Evolutionary conservation across 2,888 invertebrate genomes (phyloP), one percentile per base, ranked within the genome.

Genomic region (Parelbella ahira): DNA sequence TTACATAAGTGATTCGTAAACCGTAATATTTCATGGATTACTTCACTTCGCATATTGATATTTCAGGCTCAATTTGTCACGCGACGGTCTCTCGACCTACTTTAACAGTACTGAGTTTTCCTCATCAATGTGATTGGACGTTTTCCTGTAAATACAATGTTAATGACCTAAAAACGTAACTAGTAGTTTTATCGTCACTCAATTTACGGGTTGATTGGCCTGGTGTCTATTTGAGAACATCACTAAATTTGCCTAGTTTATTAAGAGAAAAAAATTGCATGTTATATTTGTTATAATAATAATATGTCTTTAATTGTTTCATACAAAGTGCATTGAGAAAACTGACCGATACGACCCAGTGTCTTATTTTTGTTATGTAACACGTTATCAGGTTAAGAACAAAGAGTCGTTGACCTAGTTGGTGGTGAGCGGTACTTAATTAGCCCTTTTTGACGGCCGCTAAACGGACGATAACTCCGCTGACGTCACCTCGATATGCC

Each of bases 371-470:
- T 36, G 30, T 51, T 53, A 50, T 50, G 30, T 56, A 56, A 57
- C 49, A 57, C 49, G 54, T 66, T 70, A 74, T 75, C 68, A 67
- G 51, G 50, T 56, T 48, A 54, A 64, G 58, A 75, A 74, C 71
- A 76, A 76, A 72, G 70, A 70, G 77, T 78, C 79, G 67, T 76
- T 80, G 82, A 82, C 82, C 83, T 55, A 81, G 63, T 71, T 79
- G 63, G 62, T 49, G 23, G 50, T 60, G 47, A 49, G 52, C 50
- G 39, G 48, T 37, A 53, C 56, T 66, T 72, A 78, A 78, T 75
- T 68, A 67, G 65, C 61, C 68, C 69, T 76, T 42, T 64, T 67
- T 59, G 52, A 58, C 60, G 55, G 58, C 49, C 47, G 51, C 54
- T 54, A 58, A 47, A 46, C 51, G 46, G 48, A 47, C 58, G 65